These are phyloP conservation scores for Gastracanthus pulcherrimus DNA, from an alignment of 2,888 invertebrate genomes.

Conservation along the genomic window DNA sequence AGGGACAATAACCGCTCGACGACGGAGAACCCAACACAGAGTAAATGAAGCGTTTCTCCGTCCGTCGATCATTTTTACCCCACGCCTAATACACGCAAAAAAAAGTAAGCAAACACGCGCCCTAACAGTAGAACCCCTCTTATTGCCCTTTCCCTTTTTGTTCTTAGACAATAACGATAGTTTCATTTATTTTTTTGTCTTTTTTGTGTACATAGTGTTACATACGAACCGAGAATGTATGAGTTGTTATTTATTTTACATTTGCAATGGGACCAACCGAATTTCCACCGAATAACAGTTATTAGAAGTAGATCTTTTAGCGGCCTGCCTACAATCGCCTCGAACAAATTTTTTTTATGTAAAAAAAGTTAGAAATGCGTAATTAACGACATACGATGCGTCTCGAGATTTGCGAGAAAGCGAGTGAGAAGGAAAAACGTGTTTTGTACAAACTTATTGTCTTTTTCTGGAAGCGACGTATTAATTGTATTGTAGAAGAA, in stretches of 20 bases:
- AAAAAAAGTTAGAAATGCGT: constrained; percentile 11
- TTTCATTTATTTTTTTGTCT: constrained; percentile 47
- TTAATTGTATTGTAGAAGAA: constrained; percentile 10
- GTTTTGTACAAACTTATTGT: neutral
- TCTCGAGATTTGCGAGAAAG: constrained; percentile 28
- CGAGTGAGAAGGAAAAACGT: neutral
- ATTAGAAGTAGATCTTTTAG: constrained; percentile 73
- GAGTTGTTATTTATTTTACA: constrained; percentile 76
- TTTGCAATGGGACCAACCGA: constrained; percentile 76
- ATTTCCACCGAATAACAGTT: constrained; percentile 77
- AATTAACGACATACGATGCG: constrained; percentile 25
- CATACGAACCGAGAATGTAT: constrained; percentile 65
- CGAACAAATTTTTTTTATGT: constrained; percentile 56
- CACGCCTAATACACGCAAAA: neutral
- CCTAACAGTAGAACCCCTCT: constrained; percentile 13
- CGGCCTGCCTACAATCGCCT: constrained; percentile 75
- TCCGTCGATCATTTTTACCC: constrained; percentile 16
- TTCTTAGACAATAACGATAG: constrained; percentile 50
- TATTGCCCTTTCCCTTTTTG: neutral
- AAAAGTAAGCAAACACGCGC: constrained; percentile 18
- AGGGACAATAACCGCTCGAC: constrained; percentile 53
- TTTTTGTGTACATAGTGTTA: constrained; percentile 70
- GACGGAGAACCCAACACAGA: constrained; percentile 12
- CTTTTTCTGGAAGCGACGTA: neutral
- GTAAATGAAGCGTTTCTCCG: neutral